Evolutionary conservation across 2,113 vertebrate genomes (phyloP).

Genomic region (Seriola rivoliana): DNA sequence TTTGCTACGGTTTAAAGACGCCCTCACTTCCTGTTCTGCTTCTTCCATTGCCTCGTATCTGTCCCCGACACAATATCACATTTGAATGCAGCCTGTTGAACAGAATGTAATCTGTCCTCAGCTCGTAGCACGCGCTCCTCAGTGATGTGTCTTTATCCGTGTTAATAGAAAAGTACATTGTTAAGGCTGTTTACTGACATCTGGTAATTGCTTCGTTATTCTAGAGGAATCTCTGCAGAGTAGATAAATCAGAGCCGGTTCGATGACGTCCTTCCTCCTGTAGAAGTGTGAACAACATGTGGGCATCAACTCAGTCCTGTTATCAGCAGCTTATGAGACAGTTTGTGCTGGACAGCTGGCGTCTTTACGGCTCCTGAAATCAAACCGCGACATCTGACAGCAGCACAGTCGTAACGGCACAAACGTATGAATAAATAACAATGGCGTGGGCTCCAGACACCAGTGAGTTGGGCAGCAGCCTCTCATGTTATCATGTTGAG

Average conservation of each 20-base stretch:
- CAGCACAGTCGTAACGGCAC: not conserved
- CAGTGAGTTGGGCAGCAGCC: not conserved
- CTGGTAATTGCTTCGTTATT: not conserved
- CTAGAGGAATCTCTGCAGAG: no score
- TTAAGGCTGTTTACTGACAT: not conserved
- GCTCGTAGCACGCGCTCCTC: not conserved
- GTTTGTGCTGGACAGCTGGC: not conserved
- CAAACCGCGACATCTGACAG: not conserved
- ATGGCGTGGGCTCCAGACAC: not conserved
- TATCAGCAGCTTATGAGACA: not conserved
- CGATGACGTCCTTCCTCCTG: no score
- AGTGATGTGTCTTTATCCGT: not conserved
- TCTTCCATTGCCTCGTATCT: no score
- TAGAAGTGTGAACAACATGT: not conserved
- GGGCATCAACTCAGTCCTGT: not conserved
- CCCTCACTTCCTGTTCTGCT: not conserved
- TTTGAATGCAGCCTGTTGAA: constrained; percentile 24
- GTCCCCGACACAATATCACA: not conserved
- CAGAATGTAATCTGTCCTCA: not conserved
- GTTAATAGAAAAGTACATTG: not conserved
- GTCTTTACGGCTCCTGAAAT: no score
- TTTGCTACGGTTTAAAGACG: not conserved
- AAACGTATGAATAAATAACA: not conserved
- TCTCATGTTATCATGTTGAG: not conserved
- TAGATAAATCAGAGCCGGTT: no score